These are phyloP conservation scores for Crematogaster levior DNA, from an alignment of 2,888 invertebrate species.

Conservation along the genomic window DNA sequence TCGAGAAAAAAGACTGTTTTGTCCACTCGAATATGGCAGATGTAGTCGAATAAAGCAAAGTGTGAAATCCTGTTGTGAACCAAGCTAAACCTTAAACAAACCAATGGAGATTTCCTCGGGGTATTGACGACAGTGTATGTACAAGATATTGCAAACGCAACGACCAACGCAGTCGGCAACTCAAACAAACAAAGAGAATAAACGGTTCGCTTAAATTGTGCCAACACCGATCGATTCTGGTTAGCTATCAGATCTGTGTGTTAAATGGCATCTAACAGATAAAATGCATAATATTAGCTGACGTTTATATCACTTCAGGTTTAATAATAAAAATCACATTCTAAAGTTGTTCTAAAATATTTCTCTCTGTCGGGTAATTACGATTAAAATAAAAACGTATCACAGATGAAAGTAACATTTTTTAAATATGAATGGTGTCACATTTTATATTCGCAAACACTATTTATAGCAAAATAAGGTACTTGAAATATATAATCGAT, in stretches of 20 bases:
- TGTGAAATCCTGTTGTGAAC: constrained; percentile 49
- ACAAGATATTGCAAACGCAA: constrained; percentile 52
- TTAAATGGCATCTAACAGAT: constrained; percentile 65
- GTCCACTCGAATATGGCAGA: neutral
- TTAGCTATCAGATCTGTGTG: constrained; percentile 66
- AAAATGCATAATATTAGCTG: neutral
- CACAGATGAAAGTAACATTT: neutral
- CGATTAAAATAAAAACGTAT: neutral
- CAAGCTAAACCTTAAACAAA: constrained; percentile 52
- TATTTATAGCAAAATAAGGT: neutral
- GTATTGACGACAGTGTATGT: constrained; percentile 51
- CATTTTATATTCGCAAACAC: neutral
- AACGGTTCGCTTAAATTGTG: constrained; percentile 68
- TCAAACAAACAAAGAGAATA: constrained; percentile 67
- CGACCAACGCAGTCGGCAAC: constrained; percentile 57
- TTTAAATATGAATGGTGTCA: neutral
- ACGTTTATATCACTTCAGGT: neutral
- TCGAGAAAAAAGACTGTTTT: constrained; percentile 39
- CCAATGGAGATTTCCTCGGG: constrained; percentile 50
- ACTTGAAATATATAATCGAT: too few relatives aligned
- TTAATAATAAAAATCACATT: neutral
- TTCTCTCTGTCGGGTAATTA: neutral
- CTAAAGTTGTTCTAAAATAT: neutral
- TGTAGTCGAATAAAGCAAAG: constrained; percentile 42
- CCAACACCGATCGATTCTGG: constrained; percentile 65